phyloP scores from a whole-genome alignment of 2,113 vertebrate species.

The Lamprotornis superbus region DNA sequence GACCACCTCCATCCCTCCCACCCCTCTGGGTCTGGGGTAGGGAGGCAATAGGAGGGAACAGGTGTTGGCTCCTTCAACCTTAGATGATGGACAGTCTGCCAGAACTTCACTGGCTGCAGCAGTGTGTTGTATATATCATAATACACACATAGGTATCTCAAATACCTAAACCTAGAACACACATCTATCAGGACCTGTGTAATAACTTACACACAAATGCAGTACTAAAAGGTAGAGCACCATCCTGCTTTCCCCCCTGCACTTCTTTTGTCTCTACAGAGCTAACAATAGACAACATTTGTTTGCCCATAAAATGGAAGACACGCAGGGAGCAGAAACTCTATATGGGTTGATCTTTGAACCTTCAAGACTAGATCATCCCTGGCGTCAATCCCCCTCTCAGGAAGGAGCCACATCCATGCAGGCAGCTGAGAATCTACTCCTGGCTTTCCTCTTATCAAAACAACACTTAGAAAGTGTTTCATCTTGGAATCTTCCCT shows the following conservation, averaged over 20 bases:
- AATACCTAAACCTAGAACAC: background rate
- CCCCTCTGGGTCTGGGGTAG: accelerated
- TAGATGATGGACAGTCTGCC: background rate
- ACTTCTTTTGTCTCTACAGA: background rate
- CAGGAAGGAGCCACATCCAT: background rate
- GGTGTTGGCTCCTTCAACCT: background rate
- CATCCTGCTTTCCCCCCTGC: background rate
- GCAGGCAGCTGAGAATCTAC: slow-evolving; percentile 27
- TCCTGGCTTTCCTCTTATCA: background rate
- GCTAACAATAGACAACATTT: slow-evolving; percentile 43
- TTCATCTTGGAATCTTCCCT: background rate
- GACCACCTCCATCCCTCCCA: background rate
- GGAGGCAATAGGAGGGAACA: background rate
- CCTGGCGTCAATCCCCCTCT: background rate
- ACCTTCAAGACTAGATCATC: background rate
- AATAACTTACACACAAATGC: background rate
- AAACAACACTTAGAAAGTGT: background rate
- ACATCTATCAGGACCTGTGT: background rate
- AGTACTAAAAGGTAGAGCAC: background rate
- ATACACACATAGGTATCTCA: background rate
- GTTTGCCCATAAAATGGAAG: slow-evolving; percentile 15
- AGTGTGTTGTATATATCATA: background rate
- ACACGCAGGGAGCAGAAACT: background rate
- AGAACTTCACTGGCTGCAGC: background rate
- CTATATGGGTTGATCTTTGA: slow-evolving; percentile 23